A percentile compares a stretch with the other conserved stretches of the same genome.
phyloP scores from a whole-genome alignment of 2,888 invertebrate genomes.

The Philaethria dido region DNA sequence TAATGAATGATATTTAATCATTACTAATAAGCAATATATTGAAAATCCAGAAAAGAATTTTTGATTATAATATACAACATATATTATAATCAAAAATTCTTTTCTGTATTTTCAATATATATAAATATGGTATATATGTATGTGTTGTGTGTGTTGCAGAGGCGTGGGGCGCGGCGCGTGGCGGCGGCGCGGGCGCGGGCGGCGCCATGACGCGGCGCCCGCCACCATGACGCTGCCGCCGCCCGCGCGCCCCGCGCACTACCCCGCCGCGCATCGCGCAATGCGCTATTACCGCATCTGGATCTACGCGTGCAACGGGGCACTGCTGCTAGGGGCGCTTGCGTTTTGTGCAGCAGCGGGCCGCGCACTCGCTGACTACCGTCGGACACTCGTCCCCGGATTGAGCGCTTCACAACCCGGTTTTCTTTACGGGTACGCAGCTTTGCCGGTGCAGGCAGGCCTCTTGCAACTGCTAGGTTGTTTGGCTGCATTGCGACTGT shows the following conservation, averaged over 20 bases:
- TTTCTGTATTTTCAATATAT: too few species aligned
- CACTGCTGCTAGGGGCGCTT: slow-evolving; percentile 91
- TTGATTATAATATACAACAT: too few species aligned
- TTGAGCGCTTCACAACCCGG: slow-evolving; percentile 91
- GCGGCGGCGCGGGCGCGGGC: slow-evolving; percentile 83
- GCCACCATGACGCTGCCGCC: slow-evolving; percentile 84
- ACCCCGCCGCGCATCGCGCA: slow-evolving; percentile 84
- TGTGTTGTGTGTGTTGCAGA: slow-evolving; percentile 58
- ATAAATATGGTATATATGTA: neutral
- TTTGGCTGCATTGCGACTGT: slow-evolving; percentile 90
- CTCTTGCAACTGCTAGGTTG: slow-evolving; percentile 90
- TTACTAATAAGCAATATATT: too few species aligned
- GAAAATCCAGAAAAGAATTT: too few species aligned
- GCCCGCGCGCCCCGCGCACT: slow-evolving; percentile 82
- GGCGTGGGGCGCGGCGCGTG: slow-evolving; percentile 83
- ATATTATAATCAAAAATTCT: too few species aligned
- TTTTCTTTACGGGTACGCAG: slow-evolving; percentile 93
- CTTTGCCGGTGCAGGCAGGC: slow-evolving; percentile 89
- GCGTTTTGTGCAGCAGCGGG: slow-evolving; percentile 91
- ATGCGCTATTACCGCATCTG: slow-evolving; percentile 94
- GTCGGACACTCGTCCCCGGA: slow-evolving; percentile 88
- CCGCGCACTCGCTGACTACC: slow-evolving; percentile 88
- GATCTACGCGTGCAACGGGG: slow-evolving; percentile 96
- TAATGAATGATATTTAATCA: neutral
- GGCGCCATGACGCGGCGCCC: slow-evolving; percentile 83